A percentile compares a stretch with the other conserved stretches of the same genome.
These are phyloP conservation scores for Synanthedon myopaeformis DNA, from an alignment of 2,888 invertebrate species.

Conservation along the genomic window DNA sequence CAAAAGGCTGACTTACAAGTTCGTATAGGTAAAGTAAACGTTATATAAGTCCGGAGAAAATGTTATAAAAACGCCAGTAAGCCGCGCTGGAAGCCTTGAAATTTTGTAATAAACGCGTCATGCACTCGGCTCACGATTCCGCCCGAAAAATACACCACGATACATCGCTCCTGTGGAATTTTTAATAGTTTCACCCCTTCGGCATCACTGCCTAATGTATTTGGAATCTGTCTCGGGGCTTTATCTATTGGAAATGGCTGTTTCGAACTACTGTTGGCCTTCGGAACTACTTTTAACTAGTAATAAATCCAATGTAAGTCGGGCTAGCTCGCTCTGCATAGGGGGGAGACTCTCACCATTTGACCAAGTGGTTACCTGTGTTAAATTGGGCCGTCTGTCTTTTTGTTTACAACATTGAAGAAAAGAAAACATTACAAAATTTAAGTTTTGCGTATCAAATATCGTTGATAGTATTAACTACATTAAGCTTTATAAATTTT, in stretches of 20 bases:
- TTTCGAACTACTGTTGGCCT: slow-evolving; percentile 62
- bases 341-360: slow-evolving; percentile 27
- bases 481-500: too few species aligned
- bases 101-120: slow-evolving; percentile 52
- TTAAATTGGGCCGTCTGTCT: background rate
- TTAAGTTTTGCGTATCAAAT: too few species aligned
- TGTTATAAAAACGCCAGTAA: background rate
- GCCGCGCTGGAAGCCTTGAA: slow-evolving; percentile 13
- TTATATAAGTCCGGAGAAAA: background rate
- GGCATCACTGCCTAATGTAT: slow-evolving; percentile 59
- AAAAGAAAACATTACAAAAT: too few species aligned
- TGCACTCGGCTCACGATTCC: slow-evolving; percentile 35
- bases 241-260: slow-evolving; percentile 67
- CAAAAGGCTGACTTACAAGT: too few species aligned
- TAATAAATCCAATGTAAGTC: slow-evolving; percentile 62
- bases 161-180: slow-evolving; percentile 45
- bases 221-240: slow-evolving; percentile 64
- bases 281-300: slow-evolving; percentile 63
- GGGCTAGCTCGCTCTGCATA: slow-evolving; percentile 42
- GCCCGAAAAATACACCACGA: slow-evolving; percentile 29
- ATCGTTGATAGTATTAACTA: too few species aligned
- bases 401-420: too few species aligned
- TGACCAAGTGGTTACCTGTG: slow-evolving; percentile 5
- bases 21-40: too few species aligned
- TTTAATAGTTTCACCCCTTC: slow-evolving; percentile 56